Evolutionary conservation across 2,113 vertebrate species (phyloP), one percentile per base, ranked within the genome.

Genomic region (Guaruba guarouba): DNA sequence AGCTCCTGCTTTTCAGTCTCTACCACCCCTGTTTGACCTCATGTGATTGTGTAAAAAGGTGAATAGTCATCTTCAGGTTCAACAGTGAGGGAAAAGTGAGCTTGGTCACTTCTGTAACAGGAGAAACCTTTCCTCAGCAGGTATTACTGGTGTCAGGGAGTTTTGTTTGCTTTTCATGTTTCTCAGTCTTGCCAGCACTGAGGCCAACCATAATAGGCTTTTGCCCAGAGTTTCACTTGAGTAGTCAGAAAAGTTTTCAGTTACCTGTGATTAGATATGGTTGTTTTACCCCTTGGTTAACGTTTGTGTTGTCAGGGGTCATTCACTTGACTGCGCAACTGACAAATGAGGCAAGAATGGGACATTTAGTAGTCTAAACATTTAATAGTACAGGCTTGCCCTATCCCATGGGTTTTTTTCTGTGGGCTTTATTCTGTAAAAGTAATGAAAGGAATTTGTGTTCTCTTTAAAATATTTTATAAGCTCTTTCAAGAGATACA

Each of bases 1-100:
- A 95, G 74, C 52, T 92, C 44, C 48, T 46, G 46, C 77, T 89
- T 93, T 92, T 91, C 77, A 87, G 69, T 57, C 81, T 68, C 66
- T 54, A 10, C 33, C 91, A 49, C 69, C 29, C 66, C 68, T 10
- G 17, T 93, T 78, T 92, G 55, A 93, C 77, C 52, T 27, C 16
- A 13, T 48, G 31, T 19, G 5, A 39, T 79, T 82, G 57, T 0
- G 0, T 51, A 71, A 83, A 67, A 73, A 74, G 85, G 57, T 92
- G 49, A 93, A 62, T 41, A 76, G 57, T 46, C 12, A 1, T 52
- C 43, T 69, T 88, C 52, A 52, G 29, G 17, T 44, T 93, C 39
- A 82, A 37, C 49, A 67, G 48, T 39, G 48, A 78, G 46, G 41
- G 68, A 94, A 46, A 89, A 35, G 33, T 46, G 44, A 76, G 33